Conservation (phyloP, 35 echinoderm and acorn worm species). For the Amphiura filiformis region DNA sequence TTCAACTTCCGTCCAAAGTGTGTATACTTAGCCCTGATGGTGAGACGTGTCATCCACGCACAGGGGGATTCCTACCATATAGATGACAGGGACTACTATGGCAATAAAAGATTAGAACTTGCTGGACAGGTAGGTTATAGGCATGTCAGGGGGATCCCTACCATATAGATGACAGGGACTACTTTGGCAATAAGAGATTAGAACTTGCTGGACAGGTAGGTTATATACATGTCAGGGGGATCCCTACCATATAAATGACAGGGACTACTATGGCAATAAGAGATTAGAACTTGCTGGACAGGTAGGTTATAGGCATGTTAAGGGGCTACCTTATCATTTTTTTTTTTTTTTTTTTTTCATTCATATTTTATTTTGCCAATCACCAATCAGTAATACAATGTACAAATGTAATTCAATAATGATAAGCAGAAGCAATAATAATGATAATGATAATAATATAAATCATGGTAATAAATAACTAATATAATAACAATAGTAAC, state of each 20-base stretch:
- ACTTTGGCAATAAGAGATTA: constrained; percentile 99
- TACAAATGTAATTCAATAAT: no score
- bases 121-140: constrained; percentile 81
- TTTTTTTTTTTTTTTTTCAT: no score
- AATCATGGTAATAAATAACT: no score
- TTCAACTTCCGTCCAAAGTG: constrained; percentile 95
- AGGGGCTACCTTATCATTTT: constrained; percentile 72
- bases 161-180: constrained; percentile 94
- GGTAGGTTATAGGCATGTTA: constrained; percentile 49
- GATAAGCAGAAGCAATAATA: no score
- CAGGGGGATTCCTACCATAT: constrained; percentile 83
- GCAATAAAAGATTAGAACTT: constrained; percentile 97
- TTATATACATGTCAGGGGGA: constrained; percentile 51
- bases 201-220: constrained; percentile 94
- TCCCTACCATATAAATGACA: constrained; percentile 77
- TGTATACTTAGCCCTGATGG: constrained; percentile 93
- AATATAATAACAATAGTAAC: no score
- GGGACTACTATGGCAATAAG: constrained; percentile 99
- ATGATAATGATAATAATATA: no score
- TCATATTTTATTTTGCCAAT: no score
- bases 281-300: constrained; percentile 95
- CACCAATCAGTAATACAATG: no score
- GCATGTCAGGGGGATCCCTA: constrained; percentile 60
- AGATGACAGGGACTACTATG: constrained; percentile 99
- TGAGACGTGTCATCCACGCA: constrained; percentile 84